Evolutionary conservation across 2,797 vertebrate species (phyloP).

Genomic region (Bradypus variegatus): DNA sequence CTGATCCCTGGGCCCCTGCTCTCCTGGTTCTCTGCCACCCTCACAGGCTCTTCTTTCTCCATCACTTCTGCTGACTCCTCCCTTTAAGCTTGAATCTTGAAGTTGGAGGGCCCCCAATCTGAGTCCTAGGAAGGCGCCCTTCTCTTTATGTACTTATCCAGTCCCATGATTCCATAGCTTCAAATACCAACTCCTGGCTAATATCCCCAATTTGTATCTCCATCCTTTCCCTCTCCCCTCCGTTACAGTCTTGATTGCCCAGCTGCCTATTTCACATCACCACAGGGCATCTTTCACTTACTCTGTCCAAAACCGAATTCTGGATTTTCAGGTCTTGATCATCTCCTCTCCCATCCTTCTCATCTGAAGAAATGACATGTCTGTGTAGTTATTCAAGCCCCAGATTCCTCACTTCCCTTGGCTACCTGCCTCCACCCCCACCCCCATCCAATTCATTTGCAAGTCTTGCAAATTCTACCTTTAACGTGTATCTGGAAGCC

Average conservation of each 20-base stretch:
- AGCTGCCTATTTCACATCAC: background rate
- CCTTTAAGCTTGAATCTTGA: background rate
- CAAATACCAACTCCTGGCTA: no score
- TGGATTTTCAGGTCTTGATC: background rate
- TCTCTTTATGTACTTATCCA: background rate
- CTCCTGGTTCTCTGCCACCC: background rate
- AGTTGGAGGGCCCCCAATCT: background rate
- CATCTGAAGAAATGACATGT: background rate
- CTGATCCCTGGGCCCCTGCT: background rate
- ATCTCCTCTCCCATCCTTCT: background rate
- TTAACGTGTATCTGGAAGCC: background rate
- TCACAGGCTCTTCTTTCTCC: background rate
- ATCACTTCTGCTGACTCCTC: background rate
- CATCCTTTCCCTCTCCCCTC: background rate
- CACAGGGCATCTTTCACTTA: background rate
- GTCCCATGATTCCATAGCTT: background rate
- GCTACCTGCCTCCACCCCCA: accelerated
- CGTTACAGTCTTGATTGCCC: background rate
- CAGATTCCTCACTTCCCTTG: background rate
- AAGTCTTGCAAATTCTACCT: background rate
- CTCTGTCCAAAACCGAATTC: background rate
- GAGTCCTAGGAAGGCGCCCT: background rate
- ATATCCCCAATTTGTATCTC: background rate
- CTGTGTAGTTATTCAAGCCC: background rate
- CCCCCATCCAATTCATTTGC: background rate